Evolutionary conservation across 2,113 vertebrate species (phyloP).

Genomic region (Amblyopsis rosae): DNA sequence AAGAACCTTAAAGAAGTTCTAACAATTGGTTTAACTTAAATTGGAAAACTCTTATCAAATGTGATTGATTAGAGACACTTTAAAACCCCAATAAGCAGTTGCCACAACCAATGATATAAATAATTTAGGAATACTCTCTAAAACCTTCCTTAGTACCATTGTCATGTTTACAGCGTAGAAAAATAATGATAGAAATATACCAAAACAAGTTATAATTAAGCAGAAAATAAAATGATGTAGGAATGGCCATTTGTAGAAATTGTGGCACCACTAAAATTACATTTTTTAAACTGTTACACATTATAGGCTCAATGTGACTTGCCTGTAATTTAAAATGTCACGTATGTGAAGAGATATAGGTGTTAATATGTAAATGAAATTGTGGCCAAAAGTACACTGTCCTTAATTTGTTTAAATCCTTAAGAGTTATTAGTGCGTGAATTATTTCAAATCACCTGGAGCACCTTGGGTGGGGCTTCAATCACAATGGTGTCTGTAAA

Average conservation of each 20-base stretch:
- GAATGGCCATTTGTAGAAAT: not conserved
- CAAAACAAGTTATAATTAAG: slow-evolving; percentile 31
- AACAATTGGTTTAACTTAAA: too few relatives aligned
- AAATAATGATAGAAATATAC: slow-evolving; percentile 67
- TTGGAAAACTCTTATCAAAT: not conserved
- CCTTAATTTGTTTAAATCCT: not conserved
- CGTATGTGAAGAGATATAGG: not conserved
- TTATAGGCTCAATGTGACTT: not conserved
- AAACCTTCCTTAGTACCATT: slow-evolving; percentile 9
- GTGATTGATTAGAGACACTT: not conserved
- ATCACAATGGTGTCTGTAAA: not conserved
- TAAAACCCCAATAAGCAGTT: not conserved
- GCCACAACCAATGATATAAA: not conserved
- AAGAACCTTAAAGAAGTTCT: not conserved
- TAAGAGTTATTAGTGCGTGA: not conserved
- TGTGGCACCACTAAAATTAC: not conserved
- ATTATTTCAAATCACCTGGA: not conserved
- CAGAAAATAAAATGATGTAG: not conserved
- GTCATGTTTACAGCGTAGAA: slow-evolving; percentile 59
- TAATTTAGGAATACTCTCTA: not conserved
- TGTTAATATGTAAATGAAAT: not conserved
- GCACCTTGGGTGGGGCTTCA: slow-evolving; percentile 6
- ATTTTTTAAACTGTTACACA: not conserved
- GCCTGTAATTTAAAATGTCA: not conserved
- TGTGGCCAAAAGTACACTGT: not conserved